phyloP scores from a whole-genome alignment of 2,113 vertebrate genomes.

The Kryptolebias marmoratus region DNA sequence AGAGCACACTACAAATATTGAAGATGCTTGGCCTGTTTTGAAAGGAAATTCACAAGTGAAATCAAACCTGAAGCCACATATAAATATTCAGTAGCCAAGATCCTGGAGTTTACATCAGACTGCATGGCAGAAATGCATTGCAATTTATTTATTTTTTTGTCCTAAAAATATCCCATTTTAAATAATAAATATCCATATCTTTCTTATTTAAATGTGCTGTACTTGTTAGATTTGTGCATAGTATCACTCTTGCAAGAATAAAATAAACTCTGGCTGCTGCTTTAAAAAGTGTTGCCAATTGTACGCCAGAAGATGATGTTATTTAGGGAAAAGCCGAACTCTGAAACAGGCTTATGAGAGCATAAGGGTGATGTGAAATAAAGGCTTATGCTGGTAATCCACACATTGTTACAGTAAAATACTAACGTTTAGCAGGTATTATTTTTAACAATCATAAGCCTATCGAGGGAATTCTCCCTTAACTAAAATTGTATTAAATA shows the following conservation, averaged over 20 bases:
- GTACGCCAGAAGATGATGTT: constrained; percentile 4
- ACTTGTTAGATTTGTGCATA: background rate
- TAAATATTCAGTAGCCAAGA: background rate
- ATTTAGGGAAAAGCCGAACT: constrained; percentile 6
- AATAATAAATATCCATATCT: background rate
- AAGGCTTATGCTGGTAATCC: background rate
- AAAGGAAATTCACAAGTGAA: background rate
- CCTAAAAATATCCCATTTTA: background rate
- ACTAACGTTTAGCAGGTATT: background rate
- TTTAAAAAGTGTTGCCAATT: constrained; percentile 4
- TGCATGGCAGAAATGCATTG: too few relatives aligned
- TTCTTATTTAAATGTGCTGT: background rate
- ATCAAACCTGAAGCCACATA: background rate
- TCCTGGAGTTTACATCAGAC: background rate
- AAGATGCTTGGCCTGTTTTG: too few relatives aligned
- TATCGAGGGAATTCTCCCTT: background rate
- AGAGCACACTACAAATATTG: too few relatives aligned
- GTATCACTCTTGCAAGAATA: constrained; percentile 12
- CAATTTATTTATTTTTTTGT: background rate
- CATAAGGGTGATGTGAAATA: background rate
- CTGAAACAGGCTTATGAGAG: constrained; percentile 1
- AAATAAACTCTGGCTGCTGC: background rate
- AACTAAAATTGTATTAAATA: background rate
- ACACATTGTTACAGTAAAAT: background rate
- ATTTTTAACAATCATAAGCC: background rate